phyloP scores from a whole-genome alignment of 1,140 invertebrate genomes.

The Pseudomyrmex dendroicus region DNA sequence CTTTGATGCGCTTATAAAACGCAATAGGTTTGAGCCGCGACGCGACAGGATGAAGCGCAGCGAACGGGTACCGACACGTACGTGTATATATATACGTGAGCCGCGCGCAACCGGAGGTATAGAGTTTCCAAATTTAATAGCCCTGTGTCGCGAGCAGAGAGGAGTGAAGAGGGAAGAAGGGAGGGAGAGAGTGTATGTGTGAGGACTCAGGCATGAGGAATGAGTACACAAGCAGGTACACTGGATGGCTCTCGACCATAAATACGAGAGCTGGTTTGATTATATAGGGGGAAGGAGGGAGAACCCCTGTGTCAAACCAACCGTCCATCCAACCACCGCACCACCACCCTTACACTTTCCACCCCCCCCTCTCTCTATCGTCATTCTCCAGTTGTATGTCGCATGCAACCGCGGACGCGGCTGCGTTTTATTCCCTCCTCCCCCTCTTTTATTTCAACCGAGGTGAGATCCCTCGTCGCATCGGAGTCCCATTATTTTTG shows the following conservation, averaged over 20 bases:
- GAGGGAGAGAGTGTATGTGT: not conserved
- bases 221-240: conserved; percentile 73
- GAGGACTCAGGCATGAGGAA: conserved; percentile 77
- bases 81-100: conserved; percentile 7
- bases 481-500: conserved; percentile 1
- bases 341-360: not conserved
- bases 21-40: conserved; percentile 66
- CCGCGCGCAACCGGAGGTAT: conserved; percentile 70
- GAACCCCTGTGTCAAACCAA: conserved; percentile 74
- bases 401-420: conserved; percentile 16
- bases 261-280: conserved; percentile 78
- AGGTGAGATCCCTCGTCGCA: conserved; percentile 27
- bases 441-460: not conserved
- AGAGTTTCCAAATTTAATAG: conserved; percentile 84
- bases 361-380: not conserved
- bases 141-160: conserved; percentile 71
- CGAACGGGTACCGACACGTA: conserved; percentile 12
- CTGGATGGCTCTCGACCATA: conserved; percentile 74
- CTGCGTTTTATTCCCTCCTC: conserved; percentile 61
- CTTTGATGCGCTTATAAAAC: conserved; percentile 83
- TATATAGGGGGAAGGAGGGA: conserved; percentile 70
- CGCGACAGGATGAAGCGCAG: conserved; percentile 15
- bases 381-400: not conserved
- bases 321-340: conserved; percentile 36
- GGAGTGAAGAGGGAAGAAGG: not conserved